Evolutionary conservation across 2,113 vertebrate species (phyloP).

Genomic region (Amblyopsis rosae): DNA sequence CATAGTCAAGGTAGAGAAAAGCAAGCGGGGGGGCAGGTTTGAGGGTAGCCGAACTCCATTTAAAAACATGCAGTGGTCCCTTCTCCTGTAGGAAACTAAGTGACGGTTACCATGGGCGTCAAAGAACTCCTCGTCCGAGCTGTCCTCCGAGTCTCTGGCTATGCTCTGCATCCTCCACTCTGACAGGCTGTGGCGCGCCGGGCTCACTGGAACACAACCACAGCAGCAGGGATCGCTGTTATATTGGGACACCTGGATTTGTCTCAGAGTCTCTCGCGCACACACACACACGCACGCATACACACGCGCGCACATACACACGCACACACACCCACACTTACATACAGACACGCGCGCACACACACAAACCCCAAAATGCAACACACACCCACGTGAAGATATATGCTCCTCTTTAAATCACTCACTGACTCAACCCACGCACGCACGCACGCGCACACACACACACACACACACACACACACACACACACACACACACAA

Average conservation of each 20-base stretch:
- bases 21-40: slow-evolving; percentile 10
- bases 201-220: slow-evolving; percentile 82
- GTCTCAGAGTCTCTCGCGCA: slow-evolving; percentile 1
- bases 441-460: slow-evolving; percentile 10
- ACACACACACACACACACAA: slow-evolving; percentile 1
- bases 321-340: not conserved
- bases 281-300: not conserved
- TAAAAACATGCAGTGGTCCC: not conserved
- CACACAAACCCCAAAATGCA: too few species aligned
- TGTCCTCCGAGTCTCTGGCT: slow-evolving; percentile 91
- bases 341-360: too few species aligned
- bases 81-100: slow-evolving; percentile 1
- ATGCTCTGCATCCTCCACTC: slow-evolving; percentile 99
- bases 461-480: slow-evolving; percentile 7
- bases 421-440: slow-evolving; percentile 2
- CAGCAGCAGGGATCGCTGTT: slow-evolving; percentile 52
- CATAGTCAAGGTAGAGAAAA: slow-evolving; percentile 45
- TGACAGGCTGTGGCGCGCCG: slow-evolving; percentile 90
- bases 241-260: slow-evolving; percentile 51
- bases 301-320: not conserved
- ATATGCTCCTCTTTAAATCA: too few species aligned
- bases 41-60: slow-evolving; percentile 7
- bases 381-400: too few species aligned
- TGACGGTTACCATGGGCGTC: slow-evolving; percentile 86
- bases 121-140: slow-evolving; percentile 97